Base-by-base conservation (phyloP, 2,888 invertebrate genomes). In the Anagyrus pseudococci region DNA sequence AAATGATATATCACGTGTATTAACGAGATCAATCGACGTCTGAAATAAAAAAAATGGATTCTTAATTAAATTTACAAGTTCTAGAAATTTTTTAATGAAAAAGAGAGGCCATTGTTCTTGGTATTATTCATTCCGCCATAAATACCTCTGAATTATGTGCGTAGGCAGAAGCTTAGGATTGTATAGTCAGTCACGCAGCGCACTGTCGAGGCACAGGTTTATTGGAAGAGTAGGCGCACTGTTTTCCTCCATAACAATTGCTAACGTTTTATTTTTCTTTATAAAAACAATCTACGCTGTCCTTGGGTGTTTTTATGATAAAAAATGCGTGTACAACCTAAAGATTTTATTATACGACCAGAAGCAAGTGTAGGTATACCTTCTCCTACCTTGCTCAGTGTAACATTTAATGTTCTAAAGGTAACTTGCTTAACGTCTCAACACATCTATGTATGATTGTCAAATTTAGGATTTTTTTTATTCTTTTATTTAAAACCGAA, bases 121-220 rank as follows among this genome's bases (percentile, higher is more conserved):
- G 76, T 77, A 78, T 79, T 74, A 79, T 22, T 79, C 79, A 79
- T 80, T 80, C 79, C 78, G 76, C 77, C 72, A 80, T 80, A 80
- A 80, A 80, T 80, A 80, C 80, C 80, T 80, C 80, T 76, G 74
- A 77, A 77, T 77, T 79, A 77, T 76, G 79, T 79, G 76, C 29
- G 29, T 29, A 29, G 29, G 79, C 78, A 77, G 79, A 80, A 79
- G 80, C 75, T 13, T 79, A 79, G 77, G 79, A 78, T 78, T 78
- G 78, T 78, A 79, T 79, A 77, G 77, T 80, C 78, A 77, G 79
- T 78, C 78, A 77, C 79, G 75, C 78, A 76, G 78, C 77, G 77
- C 79, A 79, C 79, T 79, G 80, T 75, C 75, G 79, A 78, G 73
- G 80, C 79, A 29, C 29, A 77, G 79, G 77, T 79, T 77, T 79